phyloP scores from a whole-genome alignment of 2,113 vertebrate genomes.

The Potamarius usumacintae region DNA sequence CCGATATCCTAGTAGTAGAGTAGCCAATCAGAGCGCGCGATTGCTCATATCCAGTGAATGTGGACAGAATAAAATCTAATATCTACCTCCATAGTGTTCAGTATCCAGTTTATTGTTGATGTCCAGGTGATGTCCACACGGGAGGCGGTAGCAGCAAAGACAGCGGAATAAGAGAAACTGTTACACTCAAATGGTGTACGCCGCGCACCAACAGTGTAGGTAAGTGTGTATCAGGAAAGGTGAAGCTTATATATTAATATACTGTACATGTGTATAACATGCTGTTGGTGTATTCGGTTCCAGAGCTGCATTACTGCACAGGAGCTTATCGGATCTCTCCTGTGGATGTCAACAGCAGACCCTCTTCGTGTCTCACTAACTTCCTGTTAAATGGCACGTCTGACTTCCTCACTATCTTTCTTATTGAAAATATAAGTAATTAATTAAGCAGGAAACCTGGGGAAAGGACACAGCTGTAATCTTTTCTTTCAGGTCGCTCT shows the following conservation, averaged over 20 bases:
- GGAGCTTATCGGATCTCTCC: conserved; percentile 96
- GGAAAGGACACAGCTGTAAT: not conserved
- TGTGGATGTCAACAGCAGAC: conserved; percentile 96
- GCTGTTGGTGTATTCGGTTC: conserved; percentile 19
- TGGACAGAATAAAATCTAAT: not conserved
- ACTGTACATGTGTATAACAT: not conserved
- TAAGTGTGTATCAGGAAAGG: conserved; percentile 62
- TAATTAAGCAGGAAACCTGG: not conserved
- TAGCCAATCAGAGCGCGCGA: no score
- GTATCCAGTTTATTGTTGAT: not conserved
- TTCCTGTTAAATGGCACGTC: conserved; percentile 94
- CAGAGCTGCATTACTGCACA: conserved; percentile 96
- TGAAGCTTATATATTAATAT: not conserved
- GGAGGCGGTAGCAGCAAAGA: conserved; percentile 84
- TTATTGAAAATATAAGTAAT: not conserved
- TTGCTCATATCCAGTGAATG: no score
- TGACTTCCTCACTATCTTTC: not conserved
- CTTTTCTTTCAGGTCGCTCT: conserved; percentile 81
- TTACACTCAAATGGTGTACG: conserved; percentile 97
- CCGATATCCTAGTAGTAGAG: no score
- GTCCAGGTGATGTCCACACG: conserved; percentile 85
- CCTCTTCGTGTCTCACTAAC: conserved; percentile 98
- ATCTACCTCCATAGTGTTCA: not conserved
- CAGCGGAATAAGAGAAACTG: conserved; percentile 88
- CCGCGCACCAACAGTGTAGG: conserved; percentile 95